A percentile compares a stretch with the other conserved stretches of the same genome.
phyloP scores from a whole-genome alignment of 2,888 invertebrate species.

The Crematogaster levior region DNA sequence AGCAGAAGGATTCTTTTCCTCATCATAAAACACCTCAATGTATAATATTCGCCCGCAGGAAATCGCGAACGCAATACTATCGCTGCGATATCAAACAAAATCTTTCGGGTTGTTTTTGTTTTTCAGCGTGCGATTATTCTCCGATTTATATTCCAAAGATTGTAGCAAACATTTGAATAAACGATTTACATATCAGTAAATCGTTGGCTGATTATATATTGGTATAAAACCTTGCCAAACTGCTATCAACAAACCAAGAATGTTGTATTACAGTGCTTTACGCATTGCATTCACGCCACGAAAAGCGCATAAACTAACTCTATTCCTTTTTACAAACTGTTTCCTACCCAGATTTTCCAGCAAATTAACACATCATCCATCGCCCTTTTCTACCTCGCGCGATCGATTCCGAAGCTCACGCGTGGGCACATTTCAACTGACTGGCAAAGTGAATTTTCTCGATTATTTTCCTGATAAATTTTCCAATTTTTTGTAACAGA shows the following conservation, averaged over 20 bases:
- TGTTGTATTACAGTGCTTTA: conserved; percentile 23
- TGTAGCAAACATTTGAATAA: not conserved
- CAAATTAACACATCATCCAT: conserved; percentile 27
- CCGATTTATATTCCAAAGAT: not conserved
- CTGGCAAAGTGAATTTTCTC: not conserved
- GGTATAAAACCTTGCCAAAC: conserved; percentile 1
- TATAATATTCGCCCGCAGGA: conserved; percentile 3
- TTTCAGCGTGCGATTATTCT: conserved; percentile 18
- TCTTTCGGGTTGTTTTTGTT: not conserved
- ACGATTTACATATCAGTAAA: not conserved
- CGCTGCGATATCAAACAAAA: conserved; percentile 2
- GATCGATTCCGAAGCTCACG: not conserved
- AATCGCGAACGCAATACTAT: conserved; percentile 1
- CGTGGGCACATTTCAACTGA: not conserved
- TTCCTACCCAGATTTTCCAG: conserved; percentile 24
- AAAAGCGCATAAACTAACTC: conserved; percentile 73
- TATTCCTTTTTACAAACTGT: conserved; percentile 64
- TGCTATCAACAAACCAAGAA: not conserved
- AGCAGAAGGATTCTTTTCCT: conserved; percentile 27
- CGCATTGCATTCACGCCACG: conserved; percentile 73
- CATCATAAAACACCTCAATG: not conserved
- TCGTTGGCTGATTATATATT: not conserved
- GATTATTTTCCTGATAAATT: not conserved
- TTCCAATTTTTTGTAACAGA: not conserved
- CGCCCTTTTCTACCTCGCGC: not conserved